Conservation (phyloP, 2,888 invertebrate genomes). For the Drosophila tanythrix region DNA sequence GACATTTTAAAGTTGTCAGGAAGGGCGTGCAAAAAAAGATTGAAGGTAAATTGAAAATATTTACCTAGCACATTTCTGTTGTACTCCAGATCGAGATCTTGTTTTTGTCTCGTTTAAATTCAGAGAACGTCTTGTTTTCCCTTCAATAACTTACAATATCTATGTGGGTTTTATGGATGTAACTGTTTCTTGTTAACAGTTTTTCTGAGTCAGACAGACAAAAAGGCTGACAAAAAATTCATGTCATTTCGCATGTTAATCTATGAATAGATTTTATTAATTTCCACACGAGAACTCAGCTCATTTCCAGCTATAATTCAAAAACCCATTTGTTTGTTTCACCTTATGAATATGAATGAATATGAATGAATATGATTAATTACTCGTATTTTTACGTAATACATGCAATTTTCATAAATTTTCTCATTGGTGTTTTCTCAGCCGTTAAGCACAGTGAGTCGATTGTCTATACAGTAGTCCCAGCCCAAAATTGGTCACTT, state of each 20-base stretch:
- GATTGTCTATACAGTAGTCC: background rate
- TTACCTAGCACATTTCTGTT: conserved; percentile 11
- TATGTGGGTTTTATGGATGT: background rate
- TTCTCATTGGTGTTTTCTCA: background rate
- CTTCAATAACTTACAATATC: background rate
- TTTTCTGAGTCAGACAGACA: background rate
- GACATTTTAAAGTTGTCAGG: conserved; percentile 21
- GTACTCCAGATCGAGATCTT: background rate
- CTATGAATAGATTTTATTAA: background rate
- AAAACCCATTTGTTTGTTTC: background rate
- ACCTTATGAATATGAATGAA: background rate
- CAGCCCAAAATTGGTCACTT: background rate
- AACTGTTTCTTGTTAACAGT: background rate
- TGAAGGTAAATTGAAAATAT: conserved; percentile 30
- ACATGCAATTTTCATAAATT: conserved; percentile 1
- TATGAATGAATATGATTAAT: conserved; percentile 13
- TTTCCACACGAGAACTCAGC: background rate
- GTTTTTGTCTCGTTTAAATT: background rate
- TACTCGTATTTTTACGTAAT: conserved; percentile 8
- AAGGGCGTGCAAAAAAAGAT: conserved; percentile 14
- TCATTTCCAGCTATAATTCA: background rate
- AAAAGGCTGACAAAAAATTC: background rate
- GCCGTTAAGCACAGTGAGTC: conserved; percentile 9
- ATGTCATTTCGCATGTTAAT: background rate
- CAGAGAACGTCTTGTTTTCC: background rate